Base-by-base conservation (phyloP, 2,888 invertebrate species). In the Rotaria macrura region DNA sequence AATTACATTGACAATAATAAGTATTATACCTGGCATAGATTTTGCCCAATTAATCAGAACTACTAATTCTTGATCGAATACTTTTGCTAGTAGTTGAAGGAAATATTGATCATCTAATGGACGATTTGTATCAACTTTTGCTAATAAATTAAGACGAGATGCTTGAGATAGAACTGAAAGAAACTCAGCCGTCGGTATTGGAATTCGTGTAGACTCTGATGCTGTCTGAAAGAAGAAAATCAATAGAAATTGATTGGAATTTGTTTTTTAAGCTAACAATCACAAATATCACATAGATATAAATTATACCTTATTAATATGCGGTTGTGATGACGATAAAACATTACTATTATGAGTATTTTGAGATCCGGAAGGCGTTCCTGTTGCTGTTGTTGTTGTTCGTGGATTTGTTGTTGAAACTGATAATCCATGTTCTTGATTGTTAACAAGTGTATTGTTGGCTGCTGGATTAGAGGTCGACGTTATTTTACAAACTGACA, bases 1-100 rank as follows among this genome's bases (percentile, higher is more conserved):
- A 29, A 57, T 57, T n/a, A 29, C 1, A 12, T n/a, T 20, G 6
- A 34, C 14, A 1, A 47, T 47, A 47, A 0, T 4, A 12, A 17
- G 9, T 23, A 23, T 6, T 0, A 6, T 65, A 43, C 79, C 89
- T 87, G 89, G 90, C 34, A 90, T 89, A 87, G 89, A 89, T 87
- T 89, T 90, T 10, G 90, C 90, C 90, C 90, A 90, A 87, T 89
- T 89, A 55, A 90, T 89, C 14, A 89, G 88, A 87, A 89, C 89
- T 34, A 89, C 89, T 29, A 90, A 88, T 87, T 90, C 89, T 74
- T 88, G 88, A 87, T 90, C 89, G 23, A 89, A 89, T 47, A 90
- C 87, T 87, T 89, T 89, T 12, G 84, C 85, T 20, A 85, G 38
- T 34, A 85, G 29, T 38, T 85, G 85, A 43, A 79, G 43, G n/a